Conservation (phyloP, 1,140 invertebrate species). For the Drosophila sulfurigaster region DNA sequence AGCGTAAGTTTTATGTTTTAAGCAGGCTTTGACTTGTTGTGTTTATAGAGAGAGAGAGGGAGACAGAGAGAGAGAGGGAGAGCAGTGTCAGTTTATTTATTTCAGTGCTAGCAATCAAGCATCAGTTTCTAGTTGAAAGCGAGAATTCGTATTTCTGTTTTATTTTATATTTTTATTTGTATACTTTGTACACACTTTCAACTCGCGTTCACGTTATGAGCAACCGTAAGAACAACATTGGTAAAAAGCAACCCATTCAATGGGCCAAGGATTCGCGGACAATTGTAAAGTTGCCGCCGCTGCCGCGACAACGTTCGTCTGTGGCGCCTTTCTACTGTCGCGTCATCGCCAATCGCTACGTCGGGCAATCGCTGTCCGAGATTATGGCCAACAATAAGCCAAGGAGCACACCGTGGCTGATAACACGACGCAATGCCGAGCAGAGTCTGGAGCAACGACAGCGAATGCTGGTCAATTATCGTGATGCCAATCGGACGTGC, state of each 20-base stretch:
- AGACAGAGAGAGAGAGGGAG: no score
- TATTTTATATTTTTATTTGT: no score
- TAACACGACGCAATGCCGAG: neutral
- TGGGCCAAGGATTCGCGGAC: no score
- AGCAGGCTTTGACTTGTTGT: neutral
- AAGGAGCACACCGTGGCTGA: neutral
- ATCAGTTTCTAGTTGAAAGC: no score
- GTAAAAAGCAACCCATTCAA: no score
- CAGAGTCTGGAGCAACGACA: neutral
- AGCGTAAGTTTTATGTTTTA: slow-evolving; percentile 88
- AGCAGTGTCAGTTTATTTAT: no score
- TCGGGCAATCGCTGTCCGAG: neutral
- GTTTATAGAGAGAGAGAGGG: no score
- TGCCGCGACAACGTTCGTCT: neutral
- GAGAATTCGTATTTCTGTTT: no score
- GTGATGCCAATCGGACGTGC: neutral
- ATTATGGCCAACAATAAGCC: neutral
- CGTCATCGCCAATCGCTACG: neutral
- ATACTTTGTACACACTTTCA: no score
- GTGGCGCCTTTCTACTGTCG: neutral
- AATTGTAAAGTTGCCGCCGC: neutral
- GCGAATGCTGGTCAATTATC: neutral
- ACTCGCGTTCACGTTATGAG: no score
- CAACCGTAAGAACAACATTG: no score
- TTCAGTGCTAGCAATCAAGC: no score